Evolutionary conservation across 2,113 vertebrate genomes (phyloP), one percentile per base, ranked within the genome.

Genomic region (Pristiophorus japonicus): DNA sequence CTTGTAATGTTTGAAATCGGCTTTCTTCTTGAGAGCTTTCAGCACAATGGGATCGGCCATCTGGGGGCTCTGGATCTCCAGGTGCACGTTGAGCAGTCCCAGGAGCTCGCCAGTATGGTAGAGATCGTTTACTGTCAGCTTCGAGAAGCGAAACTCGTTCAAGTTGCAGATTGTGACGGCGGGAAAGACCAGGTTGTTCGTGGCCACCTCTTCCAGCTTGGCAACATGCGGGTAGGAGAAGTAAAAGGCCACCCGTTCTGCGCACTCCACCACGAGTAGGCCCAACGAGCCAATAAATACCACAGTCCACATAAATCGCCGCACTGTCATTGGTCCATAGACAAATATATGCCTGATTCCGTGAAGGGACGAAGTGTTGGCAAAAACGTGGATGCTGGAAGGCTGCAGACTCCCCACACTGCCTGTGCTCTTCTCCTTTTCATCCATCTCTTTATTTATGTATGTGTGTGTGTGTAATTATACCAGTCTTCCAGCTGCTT

Each of bases 141-240:
- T 97, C 96, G 98, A 98, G 96, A 99, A 99, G 93, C 99, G 98
- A 96, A 99, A 99, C 66, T 98, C 97, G 0, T 99, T 99, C 96
- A 99, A 98, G 97, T 99, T 99, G 96, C 99, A 99, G 96, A 99
- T 97, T 96, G 99, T 99, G 96, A 99, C 98, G 0, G 98, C 98
- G 0, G 99, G 99, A 96, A 99, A 99, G 94, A 99, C 98, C 96
- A 99, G 97, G 97, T 98, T 99, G 96, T 98, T 97, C 0, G 98
- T 98, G 67, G 98, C 98, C 6, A 99, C 98, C 51, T 99, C 99
- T 0, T 99, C 99, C 97, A 99, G 97, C 96, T 99, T 99, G 96
- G 98, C 99, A 96, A 99, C 98, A 0, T 99, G 99, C 93, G 99
- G 99, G 96, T 99, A 99, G 90, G 99, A 99, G 94, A 99, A 98